Evolutionary conservation across 1,140 invertebrate species (phyloP).

Genomic region (Temnothorax longispinosus): DNA sequence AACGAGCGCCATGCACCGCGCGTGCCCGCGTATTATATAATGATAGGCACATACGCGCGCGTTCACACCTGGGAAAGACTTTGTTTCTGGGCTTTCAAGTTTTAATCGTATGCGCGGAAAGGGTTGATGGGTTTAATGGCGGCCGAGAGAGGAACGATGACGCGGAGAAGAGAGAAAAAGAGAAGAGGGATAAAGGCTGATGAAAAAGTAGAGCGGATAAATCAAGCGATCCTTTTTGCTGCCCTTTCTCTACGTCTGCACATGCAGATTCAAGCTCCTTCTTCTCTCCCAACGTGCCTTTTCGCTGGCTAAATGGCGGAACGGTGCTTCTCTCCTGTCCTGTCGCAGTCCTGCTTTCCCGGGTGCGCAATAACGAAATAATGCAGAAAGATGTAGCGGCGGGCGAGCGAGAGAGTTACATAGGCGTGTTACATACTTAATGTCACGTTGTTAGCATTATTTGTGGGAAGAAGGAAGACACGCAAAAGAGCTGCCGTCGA

Average conservation of each 20-base stretch:
- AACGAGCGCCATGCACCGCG: constrained; percentile 61
- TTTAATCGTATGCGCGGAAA: constrained; percentile 47
- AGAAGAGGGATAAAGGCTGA: constrained; percentile 27
- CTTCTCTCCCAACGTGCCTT: constrained; percentile 68
- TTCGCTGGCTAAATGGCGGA: constrained; percentile 68
- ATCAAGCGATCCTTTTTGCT: constrained; percentile 47
- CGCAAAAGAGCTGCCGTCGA: constrained; percentile 1
- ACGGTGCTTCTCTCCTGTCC: constrained; percentile 70
- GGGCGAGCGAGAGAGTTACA: constrained; percentile 54
- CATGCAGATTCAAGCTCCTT: constrained; percentile 37
- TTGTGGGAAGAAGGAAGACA: constrained; percentile 47
- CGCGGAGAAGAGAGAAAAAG: constrained; percentile 31
- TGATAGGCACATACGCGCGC: constrained; percentile 52
- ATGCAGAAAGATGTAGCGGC: constrained; percentile 24
- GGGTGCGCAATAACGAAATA: constrained; percentile 76
- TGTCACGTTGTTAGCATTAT: constrained; percentile 74
- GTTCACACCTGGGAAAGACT: constrained; percentile 77
- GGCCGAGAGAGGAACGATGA: constrained; percentile 24
- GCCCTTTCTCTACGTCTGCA: constrained; percentile 66
- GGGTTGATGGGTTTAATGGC: constrained; percentile 50
- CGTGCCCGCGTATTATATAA: constrained; percentile 61
- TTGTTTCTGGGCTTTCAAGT: constrained; percentile 66
- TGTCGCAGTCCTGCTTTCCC: constrained; percentile 73
- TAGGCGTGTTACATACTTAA: constrained; percentile 75
- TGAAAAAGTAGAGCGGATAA: constrained; percentile 45